These are phyloP conservation scores for Gnathonemus echidnorhynchus DNA, from an alignment of 2,113 vertebrate species.

Conservation along the genomic window DNA sequence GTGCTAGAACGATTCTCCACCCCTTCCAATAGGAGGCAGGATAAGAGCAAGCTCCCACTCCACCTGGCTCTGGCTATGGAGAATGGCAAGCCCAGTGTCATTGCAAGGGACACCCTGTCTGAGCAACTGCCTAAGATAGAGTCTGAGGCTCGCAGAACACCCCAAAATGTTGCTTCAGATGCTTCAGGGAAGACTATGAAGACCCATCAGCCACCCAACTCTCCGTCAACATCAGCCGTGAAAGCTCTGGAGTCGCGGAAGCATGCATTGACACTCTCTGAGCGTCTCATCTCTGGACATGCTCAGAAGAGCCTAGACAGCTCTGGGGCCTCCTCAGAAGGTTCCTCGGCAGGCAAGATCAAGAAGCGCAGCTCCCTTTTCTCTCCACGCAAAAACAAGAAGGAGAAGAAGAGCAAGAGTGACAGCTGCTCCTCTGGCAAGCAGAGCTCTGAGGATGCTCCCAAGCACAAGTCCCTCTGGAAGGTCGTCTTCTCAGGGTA, in stretches of 20 bases:
- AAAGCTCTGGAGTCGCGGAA: slow-evolving; percentile 43
- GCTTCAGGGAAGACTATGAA: slow-evolving; percentile 30
- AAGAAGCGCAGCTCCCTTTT: slow-evolving; percentile 75
- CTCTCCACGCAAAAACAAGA: slow-evolving; percentile 72
- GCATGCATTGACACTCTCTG: slow-evolving; percentile 42
- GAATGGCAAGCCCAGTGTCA: slow-evolving; percentile 66
- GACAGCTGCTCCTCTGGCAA: slow-evolving; percentile 53
- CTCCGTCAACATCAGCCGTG: slow-evolving; percentile 33
- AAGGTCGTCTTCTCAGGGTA: slow-evolving; percentile 77
- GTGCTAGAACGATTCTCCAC: slow-evolving; percentile 72
- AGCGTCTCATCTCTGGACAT: slow-evolving; percentile 49
- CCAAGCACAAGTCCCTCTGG: slow-evolving; percentile 72
- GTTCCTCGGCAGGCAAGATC: slow-evolving; percentile 64
- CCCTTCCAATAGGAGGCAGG: slow-evolving; percentile 68
- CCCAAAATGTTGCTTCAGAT: slow-evolving; percentile 34
- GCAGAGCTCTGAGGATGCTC: slow-evolving; percentile 52
- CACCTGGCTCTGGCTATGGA: slow-evolving; percentile 66
- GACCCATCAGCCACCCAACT: slow-evolving; percentile 40
- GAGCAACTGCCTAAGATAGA: slow-evolving; percentile 82
- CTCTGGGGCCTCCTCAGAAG: slow-evolving; percentile 66
- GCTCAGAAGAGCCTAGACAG: slow-evolving; percentile 50
- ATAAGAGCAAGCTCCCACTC: slow-evolving; percentile 48
- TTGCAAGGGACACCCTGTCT: slow-evolving; percentile 81
- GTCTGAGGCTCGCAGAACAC: slow-evolving; percentile 29
- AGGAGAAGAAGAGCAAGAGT: slow-evolving; percentile 64